Evolutionary conservation across 2,888 invertebrate genomes (phyloP).

Genomic region (Drosophila niveifrons): DNA sequence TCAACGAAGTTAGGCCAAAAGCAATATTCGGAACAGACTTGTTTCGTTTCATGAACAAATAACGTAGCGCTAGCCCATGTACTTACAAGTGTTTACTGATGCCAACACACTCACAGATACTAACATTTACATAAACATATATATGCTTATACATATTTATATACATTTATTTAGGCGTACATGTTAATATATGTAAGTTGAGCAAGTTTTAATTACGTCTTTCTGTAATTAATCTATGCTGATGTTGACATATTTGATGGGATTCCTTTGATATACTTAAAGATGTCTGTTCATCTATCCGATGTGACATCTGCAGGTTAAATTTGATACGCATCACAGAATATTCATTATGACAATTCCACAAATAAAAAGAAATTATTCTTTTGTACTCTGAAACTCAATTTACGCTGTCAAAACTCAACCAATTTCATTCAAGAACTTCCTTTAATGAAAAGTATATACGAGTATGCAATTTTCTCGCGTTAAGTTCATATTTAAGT

Average conservation of each 20-base stretch:
- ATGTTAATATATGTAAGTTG: conserved; percentile 4
- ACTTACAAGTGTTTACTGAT: neutral
- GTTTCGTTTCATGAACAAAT: neutral
- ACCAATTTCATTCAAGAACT: neutral
- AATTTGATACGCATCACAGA: conserved; percentile 2
- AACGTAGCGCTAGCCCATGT: neutral
- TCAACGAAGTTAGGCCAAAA: neutral
- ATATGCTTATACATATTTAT: neutral
- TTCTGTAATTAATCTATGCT: conserved; percentile 30
- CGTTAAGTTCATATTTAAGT: neutral
- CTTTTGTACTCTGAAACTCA: neutral
- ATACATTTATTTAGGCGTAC: neutral
- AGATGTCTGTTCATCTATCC: conserved; percentile 1
- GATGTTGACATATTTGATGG: conserved; percentile 8
- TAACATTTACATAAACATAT: neutral
- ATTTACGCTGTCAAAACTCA: neutral
- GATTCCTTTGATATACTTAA: conserved; percentile 30
- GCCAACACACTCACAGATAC: neutral
- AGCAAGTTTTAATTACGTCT: conserved; percentile 13
- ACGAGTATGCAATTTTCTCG: neutral
- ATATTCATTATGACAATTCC: conserved; percentile 6
- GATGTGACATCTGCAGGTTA: conserved; percentile 6
- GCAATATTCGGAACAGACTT: neutral
- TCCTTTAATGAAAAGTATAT: neutral
- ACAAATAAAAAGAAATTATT: neutral